A percentile compares a stretch with the other conserved stretches of the same genome.
Evolutionary conservation across 1,140 invertebrate species (phyloP).

Genomic region (Mya arenaria): DNA sequence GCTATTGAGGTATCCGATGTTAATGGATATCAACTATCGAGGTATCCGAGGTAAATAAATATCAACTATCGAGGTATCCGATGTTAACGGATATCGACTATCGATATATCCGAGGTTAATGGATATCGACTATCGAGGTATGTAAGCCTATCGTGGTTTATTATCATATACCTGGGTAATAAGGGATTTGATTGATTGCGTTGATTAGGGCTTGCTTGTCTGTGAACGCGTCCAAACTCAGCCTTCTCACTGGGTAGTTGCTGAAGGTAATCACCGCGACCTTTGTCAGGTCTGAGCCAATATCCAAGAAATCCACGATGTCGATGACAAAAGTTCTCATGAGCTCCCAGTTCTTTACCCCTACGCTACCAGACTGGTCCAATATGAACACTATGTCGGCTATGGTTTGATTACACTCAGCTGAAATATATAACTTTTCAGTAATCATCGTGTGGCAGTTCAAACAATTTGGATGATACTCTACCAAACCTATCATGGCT

Average conservation of each 20-base stretch:
- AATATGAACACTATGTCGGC: conserved; percentile 53
- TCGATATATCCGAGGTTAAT: no score
- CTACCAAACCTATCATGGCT: no score
- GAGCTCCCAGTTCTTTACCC: conserved; percentile 25
- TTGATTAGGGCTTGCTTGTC: conserved; percentile 25
- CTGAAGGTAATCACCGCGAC: conserved; percentile 27
- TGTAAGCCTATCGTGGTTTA: no score
- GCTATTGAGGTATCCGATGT: no score
- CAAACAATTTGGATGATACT: no score
- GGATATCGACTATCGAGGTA: no score
- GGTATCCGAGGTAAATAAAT: no score
- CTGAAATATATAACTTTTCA: no score
- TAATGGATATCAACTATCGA: no score
- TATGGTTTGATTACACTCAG: conserved; percentile 32
- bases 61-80: no score
- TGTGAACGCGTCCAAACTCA: conserved; percentile 30
- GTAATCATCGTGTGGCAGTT: no score
- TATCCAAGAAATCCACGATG: conserved; percentile 62
- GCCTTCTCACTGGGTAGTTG: conserved; percentile 8
- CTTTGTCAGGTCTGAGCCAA: conserved; percentile 57
- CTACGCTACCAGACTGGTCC: conserved; percentile 52
- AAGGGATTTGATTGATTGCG: conserved; percentile 47
- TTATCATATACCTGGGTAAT: conserved; percentile 31
- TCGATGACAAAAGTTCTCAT: conserved; percentile 52
- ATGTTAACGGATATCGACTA: no score